Evolutionary conservation across 1,140 invertebrate genomes (phyloP).

Genomic region (Hirudo medicinalis): DNA sequence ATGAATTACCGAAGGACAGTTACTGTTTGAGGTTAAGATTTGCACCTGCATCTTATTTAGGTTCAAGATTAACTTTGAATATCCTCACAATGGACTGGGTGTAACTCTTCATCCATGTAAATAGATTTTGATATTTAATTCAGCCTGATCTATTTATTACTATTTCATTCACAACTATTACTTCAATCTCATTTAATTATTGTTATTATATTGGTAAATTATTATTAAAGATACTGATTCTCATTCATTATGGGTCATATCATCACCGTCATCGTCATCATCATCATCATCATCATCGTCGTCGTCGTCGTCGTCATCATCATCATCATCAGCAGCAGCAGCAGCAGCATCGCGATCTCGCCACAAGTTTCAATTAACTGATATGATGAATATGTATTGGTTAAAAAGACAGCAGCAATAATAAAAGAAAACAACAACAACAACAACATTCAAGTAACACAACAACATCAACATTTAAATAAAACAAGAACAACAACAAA

Average conservation of each 20-base stretch:
- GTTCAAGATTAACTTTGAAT: too few relatives aligned
- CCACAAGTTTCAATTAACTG: neutral
- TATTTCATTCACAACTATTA: neutral
- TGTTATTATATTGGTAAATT: neutral
- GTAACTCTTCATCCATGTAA: too few relatives aligned
- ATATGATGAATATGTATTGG: neutral
- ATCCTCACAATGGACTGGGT: too few relatives aligned
- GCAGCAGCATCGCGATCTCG: neutral
- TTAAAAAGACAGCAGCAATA: neutral
- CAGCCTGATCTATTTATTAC: too few relatives aligned
- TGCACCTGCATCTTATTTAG: too few relatives aligned
- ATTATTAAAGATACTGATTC: too few relatives aligned
- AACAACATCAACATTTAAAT: neutral
- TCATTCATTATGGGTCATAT: neutral
- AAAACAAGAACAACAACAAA: neutral
- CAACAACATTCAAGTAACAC: neutral
- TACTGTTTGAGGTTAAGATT: too few relatives aligned
- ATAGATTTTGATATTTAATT: too few relatives aligned
- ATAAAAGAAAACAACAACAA: neutral
- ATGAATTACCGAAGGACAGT: too few relatives aligned
- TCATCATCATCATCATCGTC: constrained; percentile 12
- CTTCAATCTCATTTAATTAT: neutral
- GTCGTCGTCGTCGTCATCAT: constrained; percentile 1
- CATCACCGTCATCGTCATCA: neutral
- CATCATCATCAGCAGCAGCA: constrained; percentile 7